Evolutionary conservation across 1,140 invertebrate genomes (phyloP), one percentile per base, ranked within the genome.

Genomic region (Cotesia chilonis): DNA sequence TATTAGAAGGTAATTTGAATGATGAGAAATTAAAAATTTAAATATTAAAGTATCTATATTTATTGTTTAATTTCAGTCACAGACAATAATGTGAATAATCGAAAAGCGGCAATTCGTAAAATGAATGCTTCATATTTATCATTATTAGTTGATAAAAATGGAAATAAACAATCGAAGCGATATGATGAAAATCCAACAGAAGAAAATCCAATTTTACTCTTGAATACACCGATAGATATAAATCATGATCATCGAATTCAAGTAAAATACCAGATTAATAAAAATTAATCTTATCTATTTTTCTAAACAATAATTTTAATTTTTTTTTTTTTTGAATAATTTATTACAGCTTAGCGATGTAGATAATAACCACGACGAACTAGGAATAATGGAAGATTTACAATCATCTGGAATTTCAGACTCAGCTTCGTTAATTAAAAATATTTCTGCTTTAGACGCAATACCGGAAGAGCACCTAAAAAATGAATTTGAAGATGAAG

Each of bases 51-150:
- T 17, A 17, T 17, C 17, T 17, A 1, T 17, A 1, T 28, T 28
- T 28, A 28, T 72, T 72, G 47, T 12, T 54, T 74, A 10, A 63
- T 78, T 61, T 68, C 41, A 93, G 92, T 93, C 54, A 90, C 89
- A 41, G 84, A 90, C 41, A 81, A 85, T 14, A 85, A 83, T 4
- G 89, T 89, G 77, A 91, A 80, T 64, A 90, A 92, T 80, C 88
- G 87, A 51, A 91, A 90, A 80, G 89, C 92, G 14, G 84, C 88
- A 6, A 89, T 93, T 3, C 89, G 88, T 73, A 92, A 90, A 74
- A 81, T 93, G 10, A 89, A 88, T 79, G 88, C 90, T 1, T 82
- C 87, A 68, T 89, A 92, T 80, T 78, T 94, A 17, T 90, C 92
- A 28, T 87, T 90, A 67, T 83, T 93, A 17, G 88, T 91, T 12